These are phyloP conservation scores for Chloroclysta siterata DNA, from an alignment of 2,888 invertebrate species.

Conservation along the genomic window DNA sequence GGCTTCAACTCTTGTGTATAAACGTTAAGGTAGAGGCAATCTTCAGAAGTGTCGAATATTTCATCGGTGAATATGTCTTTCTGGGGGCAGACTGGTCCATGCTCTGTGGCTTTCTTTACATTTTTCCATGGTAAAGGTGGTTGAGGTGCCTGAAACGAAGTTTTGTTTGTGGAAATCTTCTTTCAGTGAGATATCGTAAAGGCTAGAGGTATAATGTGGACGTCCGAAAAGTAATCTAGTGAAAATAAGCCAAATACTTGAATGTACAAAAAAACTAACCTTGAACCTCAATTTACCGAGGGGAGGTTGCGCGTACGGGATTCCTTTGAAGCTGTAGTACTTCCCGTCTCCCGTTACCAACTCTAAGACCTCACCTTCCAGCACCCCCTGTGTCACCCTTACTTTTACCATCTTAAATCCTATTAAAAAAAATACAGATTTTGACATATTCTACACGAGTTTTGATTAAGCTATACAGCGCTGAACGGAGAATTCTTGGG, in stretches of 20 bases:
- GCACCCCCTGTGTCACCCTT: slow-evolving; percentile 48
- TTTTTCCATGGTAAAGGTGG: slow-evolving; percentile 44
- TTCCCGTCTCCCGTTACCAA: slow-evolving; percentile 44
- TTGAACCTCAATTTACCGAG: slow-evolving; percentile 72
- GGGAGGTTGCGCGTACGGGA: slow-evolving; percentile 78
- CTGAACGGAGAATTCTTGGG: too few species aligned
- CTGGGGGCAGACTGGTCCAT: slow-evolving; percentile 61
- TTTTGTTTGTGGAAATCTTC: background rate
- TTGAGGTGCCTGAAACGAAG: slow-evolving; percentile 41
- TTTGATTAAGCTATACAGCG: too few species aligned
- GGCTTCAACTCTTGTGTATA: slow-evolving; percentile 53
- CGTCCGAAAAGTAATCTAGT: too few species aligned
- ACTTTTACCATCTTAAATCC: slow-evolving; percentile 32
- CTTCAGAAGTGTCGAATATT: slow-evolving; percentile 50
- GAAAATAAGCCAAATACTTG: too few species aligned
- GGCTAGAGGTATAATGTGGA: too few species aligned
- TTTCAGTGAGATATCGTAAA: too few species aligned
- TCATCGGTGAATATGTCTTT: slow-evolving; percentile 49
- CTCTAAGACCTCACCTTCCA: slow-evolving; percentile 47
- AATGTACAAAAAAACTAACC: slow-evolving; percentile 48
- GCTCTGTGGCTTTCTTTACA: slow-evolving; percentile 50
- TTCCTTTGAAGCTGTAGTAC: slow-evolving; percentile 65
- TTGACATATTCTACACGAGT: too few species aligned
- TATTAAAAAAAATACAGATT: background rate
- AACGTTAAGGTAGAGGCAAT: slow-evolving; percentile 64